These are phyloP conservation scores for Drosophila picticornis DNA, from an alignment of 2,888 invertebrate species.

Conservation along the genomic window DNA sequence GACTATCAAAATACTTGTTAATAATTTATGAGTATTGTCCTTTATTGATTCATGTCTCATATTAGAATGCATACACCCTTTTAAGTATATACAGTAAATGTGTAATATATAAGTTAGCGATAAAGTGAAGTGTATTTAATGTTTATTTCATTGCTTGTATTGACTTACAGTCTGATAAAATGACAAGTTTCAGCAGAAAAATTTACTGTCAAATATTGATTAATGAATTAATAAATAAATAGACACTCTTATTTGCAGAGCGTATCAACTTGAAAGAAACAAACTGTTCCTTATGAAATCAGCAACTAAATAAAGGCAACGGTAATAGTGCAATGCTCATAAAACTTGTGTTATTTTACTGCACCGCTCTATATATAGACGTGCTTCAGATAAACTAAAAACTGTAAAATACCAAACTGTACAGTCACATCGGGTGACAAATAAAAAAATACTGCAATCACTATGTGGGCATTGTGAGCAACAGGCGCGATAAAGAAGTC, in stretches of 20 bases:
- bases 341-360: background rate
- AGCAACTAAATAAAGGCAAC: background rate
- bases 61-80: background rate
- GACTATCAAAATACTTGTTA: constrained; percentile 11
- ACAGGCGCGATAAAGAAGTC: constrained; percentile 41
- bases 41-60: constrained; percentile 10
- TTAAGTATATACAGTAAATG: background rate
- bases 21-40: constrained; percentile 30
- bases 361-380: constrained; percentile 1
- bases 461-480: constrained; percentile 29
- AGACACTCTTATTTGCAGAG: background rate
- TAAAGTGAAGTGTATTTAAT: background rate
- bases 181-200: background rate
- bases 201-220: constrained; percentile 12
- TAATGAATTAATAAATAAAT: constrained; percentile 2
- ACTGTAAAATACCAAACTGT: background rate
- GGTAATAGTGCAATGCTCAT: background rate
- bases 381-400: constrained; percentile 12
- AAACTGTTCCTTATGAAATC: background rate
- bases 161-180: background rate
- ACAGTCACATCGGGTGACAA: background rate
- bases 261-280: background rate
- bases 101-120: background rate
- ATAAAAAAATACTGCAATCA: constrained; percentile 7
- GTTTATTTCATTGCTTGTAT: constrained; percentile 4